Evolutionary conservation across 2,888 invertebrate genomes (phyloP).

Genomic region (Ecliptopera silaceata): DNA sequence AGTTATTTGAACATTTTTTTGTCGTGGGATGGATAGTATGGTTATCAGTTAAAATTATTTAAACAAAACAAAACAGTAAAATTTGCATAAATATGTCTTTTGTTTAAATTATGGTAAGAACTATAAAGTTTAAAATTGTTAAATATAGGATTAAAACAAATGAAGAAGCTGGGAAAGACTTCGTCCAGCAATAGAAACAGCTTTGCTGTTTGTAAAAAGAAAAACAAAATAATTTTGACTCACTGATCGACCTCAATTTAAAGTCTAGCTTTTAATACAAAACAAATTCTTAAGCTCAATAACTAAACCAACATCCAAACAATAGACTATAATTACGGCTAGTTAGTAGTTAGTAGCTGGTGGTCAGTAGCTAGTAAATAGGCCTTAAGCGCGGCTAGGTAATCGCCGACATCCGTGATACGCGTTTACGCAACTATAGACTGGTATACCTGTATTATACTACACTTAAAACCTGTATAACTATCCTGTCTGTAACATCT

Average conservation of each 20-base stretch:
- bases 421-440: conserved; percentile 54
- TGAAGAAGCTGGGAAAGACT: too few species aligned
- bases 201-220: too few species aligned
- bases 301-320: conserved; percentile 27
- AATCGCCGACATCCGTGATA: conserved; percentile 73
- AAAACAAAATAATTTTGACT: too few species aligned
- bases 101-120: too few species aligned
- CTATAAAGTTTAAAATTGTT: too few species aligned
- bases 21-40: not conserved
- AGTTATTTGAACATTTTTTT: not conserved
- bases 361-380: conserved; percentile 36
- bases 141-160: too few species aligned
- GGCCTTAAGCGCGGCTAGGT: conserved; percentile 45
- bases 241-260: too few species aligned
- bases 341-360: conserved; percentile 30
- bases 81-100: not conserved
- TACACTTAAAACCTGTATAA: too few species aligned
- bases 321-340: conserved; percentile 34
- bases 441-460: too few species aligned
- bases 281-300: conserved; percentile 4
- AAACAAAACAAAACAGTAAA: not conserved
- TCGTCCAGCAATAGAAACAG: too few species aligned
- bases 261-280: not conserved
- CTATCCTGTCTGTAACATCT: too few species aligned
- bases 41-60: not conserved